phyloP scores from a whole-genome alignment of 2,888 invertebrate genomes.

The Ormia ochracea region DNA sequence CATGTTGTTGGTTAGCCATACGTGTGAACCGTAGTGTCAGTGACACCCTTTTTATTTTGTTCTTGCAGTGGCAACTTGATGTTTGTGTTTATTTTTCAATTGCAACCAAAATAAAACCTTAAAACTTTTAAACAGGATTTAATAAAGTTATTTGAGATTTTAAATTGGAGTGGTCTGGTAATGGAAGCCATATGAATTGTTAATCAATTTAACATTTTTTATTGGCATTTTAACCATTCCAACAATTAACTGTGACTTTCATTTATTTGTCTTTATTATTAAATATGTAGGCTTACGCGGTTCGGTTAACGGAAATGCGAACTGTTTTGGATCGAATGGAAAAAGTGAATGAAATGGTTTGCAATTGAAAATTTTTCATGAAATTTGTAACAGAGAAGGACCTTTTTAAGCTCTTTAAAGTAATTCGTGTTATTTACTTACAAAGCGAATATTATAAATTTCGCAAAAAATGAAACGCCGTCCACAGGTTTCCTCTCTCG shows the following conservation, averaged over 20 bases:
- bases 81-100: neutral
- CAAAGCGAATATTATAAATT: no score
- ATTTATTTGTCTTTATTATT: neutral
- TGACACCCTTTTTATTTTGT: conserved; percentile 2
- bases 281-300: no score
- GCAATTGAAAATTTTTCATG: no score
- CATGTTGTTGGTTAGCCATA: conserved; percentile 29
- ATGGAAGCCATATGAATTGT: neutral
- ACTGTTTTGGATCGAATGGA: neutral
- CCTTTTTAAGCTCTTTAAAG: no score
- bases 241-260: conserved; percentile 33
- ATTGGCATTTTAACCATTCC: conserved; percentile 4
- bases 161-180: neutral
- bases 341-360: conserved; percentile 8
- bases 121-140: conserved; percentile 28
- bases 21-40: conserved; percentile 19
- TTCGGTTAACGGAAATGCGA: neutral
- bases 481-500: no score
- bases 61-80: neutral
- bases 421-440: no score
- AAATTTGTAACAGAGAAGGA: no score
- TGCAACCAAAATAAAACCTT: neutral
- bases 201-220: conserved; percentile 22
- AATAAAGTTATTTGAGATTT: conserved; percentile 21
- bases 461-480: no score